These are phyloP conservation scores for Clarias magur DNA, from an alignment of 2,113 vertebrate species.

Conservation along the genomic window DNA sequence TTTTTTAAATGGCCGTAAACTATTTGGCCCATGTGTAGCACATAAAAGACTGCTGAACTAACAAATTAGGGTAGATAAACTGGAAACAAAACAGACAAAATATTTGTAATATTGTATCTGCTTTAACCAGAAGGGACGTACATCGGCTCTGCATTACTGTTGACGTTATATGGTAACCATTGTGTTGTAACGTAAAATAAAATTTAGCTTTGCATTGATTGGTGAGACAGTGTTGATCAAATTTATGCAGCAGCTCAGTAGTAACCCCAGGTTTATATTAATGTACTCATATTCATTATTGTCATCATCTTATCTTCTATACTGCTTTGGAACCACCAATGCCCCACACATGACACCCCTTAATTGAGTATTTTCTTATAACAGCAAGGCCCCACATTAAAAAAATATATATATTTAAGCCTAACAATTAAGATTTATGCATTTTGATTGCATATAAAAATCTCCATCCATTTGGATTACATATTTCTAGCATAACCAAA, in stretches of 20 bases:
- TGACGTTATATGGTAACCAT: background rate
- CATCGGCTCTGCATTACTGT: background rate
- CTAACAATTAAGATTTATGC: too few relatives aligned
- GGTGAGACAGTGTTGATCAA: background rate
- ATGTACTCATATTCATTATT: background rate
- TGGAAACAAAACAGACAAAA: background rate
- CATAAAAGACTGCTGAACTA: background rate
- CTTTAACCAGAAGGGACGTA: background rate
- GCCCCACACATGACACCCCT: too few relatives aligned
- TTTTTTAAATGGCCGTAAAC: background rate
- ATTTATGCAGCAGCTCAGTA: background rate
- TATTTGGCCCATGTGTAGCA: background rate
- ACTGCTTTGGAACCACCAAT: too few relatives aligned
- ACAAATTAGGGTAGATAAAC: background rate
- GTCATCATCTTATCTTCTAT: background rate
- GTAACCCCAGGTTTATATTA: background rate
- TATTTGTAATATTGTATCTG: background rate
- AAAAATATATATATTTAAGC: too few relatives aligned
- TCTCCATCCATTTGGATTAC: too few relatives aligned
- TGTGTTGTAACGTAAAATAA: background rate
- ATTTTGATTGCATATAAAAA: too few relatives aligned
- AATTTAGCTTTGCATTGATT: background rate
- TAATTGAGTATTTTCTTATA: too few relatives aligned
- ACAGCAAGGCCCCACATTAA: too few relatives aligned
- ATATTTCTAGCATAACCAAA: too few relatives aligned